Evolutionary conservation across 2,113 vertebrate species (phyloP).

Genomic region (Ceyx melanurus): DNA sequence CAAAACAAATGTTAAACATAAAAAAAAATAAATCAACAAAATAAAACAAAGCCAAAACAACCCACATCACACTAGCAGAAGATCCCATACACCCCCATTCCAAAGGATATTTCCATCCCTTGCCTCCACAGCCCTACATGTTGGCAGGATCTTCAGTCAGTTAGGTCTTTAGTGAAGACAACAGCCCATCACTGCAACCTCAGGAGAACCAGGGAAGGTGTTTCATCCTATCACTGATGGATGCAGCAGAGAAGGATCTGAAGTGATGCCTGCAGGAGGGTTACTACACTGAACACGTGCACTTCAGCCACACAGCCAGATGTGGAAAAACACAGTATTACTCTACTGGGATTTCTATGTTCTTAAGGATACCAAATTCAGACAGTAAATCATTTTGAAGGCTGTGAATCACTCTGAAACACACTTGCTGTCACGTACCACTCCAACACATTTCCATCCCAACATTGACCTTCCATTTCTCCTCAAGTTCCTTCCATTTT

Average conservation of each 20-base stretch:
- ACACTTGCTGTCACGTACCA: not conserved
- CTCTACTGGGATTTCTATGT: not conserved
- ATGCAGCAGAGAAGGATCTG: not conserved
- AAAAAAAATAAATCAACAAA: no score
- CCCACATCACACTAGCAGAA: not conserved
- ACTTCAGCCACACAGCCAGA: not conserved
- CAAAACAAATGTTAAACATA: no score
- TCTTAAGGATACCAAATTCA: not conserved
- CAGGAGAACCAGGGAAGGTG: not conserved
- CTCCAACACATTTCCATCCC: not conserved
- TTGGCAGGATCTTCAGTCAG: not conserved
- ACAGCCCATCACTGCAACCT: not conserved
- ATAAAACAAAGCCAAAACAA: no score
- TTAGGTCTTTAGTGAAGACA: not conserved
- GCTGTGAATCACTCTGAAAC: not conserved
- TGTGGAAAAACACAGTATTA: fast-evolving
- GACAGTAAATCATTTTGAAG: not conserved
- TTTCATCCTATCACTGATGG: not conserved
- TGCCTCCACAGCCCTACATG: fast-evolving
- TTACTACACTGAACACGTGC: not conserved
- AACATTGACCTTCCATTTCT: not conserved
- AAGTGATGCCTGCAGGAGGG: not conserved
- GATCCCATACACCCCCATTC: not conserved
- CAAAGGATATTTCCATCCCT: not conserved
- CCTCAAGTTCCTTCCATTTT: not conserved